These are phyloP conservation scores for Gobionotothen gibberifrons DNA, from an alignment of 2,797 vertebrate genomes.

Conservation along the genomic window DNA sequence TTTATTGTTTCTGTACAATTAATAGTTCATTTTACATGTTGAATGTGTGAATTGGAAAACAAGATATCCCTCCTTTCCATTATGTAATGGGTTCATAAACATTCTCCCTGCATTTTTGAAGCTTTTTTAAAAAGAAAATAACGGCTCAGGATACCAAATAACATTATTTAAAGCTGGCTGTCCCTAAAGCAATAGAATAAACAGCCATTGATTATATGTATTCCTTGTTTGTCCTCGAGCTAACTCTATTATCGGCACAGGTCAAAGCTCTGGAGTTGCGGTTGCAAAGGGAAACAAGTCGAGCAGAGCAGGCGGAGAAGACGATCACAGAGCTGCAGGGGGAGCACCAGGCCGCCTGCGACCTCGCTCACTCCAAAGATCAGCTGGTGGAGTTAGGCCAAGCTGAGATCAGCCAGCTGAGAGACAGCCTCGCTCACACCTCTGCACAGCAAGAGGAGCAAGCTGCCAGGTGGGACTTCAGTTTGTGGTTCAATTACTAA, in stretches of 20 bases:
- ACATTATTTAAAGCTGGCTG: not conserved
- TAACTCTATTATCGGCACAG: slow-evolving; percentile 55
- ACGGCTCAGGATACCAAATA: not conserved
- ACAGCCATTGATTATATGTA: no score
- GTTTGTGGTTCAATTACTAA: not conserved
- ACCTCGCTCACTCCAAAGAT: slow-evolving; percentile 78
- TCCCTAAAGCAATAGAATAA: not conserved
- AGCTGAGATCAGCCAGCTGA: slow-evolving; percentile 71
- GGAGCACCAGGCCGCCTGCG: slow-evolving; percentile 81
- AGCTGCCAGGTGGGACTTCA: slow-evolving; percentile 48
- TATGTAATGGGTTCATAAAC: not conserved
- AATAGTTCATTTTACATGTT: not conserved
- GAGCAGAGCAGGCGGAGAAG: slow-evolving; percentile 81
- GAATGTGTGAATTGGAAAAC: not conserved
- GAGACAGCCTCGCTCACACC: slow-evolving; percentile 67
- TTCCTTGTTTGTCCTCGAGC: not conserved
- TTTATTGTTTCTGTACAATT: no score
- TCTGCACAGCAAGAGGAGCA: slow-evolving; percentile 68
- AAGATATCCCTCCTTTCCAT: not conserved
- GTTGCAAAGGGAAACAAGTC: slow-evolving; percentile 77
- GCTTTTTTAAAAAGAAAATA: no score
- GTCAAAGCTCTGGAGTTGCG: slow-evolving; percentile 79
- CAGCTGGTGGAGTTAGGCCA: slow-evolving; percentile 71
- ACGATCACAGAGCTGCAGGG: slow-evolving; percentile 75
- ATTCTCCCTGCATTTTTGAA: not conserved